Evolutionary conservation across 2,113 vertebrate genomes (phyloP).

Genomic region (Malurus alboscapulatus): DNA sequence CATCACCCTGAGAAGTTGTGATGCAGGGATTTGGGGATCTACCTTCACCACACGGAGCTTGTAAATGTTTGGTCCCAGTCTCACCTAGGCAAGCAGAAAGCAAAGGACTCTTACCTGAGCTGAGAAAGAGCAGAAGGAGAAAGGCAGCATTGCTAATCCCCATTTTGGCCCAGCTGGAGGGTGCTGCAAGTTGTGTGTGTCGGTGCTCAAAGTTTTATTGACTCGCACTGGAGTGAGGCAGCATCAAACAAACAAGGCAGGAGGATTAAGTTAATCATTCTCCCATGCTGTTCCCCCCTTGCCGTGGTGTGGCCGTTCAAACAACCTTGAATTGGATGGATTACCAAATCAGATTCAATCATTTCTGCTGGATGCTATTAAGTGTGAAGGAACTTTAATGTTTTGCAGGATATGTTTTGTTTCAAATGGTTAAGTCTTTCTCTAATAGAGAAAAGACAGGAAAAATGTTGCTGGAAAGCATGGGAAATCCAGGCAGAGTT

Average conservation of each 20-base stretch:
- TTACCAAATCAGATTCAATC: conserved; percentile 62
- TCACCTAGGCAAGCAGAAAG: neutral
- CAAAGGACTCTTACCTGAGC: conserved; percentile 71
- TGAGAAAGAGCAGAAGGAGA: conserved; percentile 67
- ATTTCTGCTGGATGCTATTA: conserved; percentile 29
- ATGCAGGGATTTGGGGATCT: neutral
- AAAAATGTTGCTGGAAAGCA: neutral
- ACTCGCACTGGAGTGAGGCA: conserved; percentile 35
- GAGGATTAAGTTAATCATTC: conserved; percentile 74
- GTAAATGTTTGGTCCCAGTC: neutral
- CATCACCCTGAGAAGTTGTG: accelerated
- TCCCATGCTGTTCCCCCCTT: conserved; percentile 13
- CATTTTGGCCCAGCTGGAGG: conserved; percentile 62
- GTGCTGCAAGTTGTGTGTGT: conserved; percentile 9
- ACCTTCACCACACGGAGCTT: neutral
- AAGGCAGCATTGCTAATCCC: conserved; percentile 38
- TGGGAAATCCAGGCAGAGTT: neutral
- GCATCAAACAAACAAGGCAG: conserved; percentile 53
- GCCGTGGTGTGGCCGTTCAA: conserved; percentile 1
- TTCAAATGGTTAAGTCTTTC: neutral
- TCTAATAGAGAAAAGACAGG: neutral
- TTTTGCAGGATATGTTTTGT: neutral
- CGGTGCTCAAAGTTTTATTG: conserved; percentile 50
- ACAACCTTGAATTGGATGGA: conserved; percentile 62
- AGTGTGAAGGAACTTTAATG: neutral